Evolutionary conservation across 64 coral and sea anemone species (phyloP).

Genomic region (Orbicella faveolata): DNA sequence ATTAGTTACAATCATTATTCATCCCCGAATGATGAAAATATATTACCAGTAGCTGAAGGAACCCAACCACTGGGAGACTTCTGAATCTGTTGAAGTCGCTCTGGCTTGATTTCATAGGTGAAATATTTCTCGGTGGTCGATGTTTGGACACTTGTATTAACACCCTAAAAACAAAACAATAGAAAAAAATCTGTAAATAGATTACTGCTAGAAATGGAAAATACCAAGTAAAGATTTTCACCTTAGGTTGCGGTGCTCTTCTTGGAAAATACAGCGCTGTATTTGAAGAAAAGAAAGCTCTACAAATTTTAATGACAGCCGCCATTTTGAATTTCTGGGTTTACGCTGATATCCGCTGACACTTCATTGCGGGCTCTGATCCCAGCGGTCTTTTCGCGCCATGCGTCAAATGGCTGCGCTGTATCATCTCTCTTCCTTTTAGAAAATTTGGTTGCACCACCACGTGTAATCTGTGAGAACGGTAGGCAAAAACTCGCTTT

Average conservation of each 20-base stretch:
- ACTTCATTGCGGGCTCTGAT: constrained; percentile 28
- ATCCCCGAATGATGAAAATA: neutral
- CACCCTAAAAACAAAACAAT: neutral
- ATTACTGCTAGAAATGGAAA: neutral
- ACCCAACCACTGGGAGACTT: constrained; percentile 95
- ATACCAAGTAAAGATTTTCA: neutral
- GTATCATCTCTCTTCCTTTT: constrained; percentile 47
- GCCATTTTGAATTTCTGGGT: constrained; percentile 70
- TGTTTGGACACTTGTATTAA: neutral
- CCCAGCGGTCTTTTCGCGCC: constrained; percentile 49
- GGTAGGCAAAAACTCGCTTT: constrained; percentile 27
- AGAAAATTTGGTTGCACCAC: constrained; percentile 89
- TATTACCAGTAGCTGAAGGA: constrained; percentile 62
- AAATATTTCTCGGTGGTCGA: neutral
- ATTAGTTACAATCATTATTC: too few relatives aligned
- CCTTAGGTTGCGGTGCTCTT: neutral
- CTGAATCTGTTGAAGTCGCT: constrained; percentile 85
- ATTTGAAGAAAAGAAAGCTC: constrained; percentile 30
- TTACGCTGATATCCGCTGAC: constrained; percentile 41
- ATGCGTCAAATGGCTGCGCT: constrained; percentile 73
- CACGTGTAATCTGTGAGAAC: constrained; percentile 91
- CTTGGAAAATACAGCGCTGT: neutral
- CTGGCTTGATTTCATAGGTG: constrained; percentile 48
- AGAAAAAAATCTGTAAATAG: neutral
- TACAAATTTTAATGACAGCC: constrained; percentile 40